phyloP scores from a whole-genome alignment of 2,888 invertebrate genomes.

The Drosophila trichaetosa region DNA sequence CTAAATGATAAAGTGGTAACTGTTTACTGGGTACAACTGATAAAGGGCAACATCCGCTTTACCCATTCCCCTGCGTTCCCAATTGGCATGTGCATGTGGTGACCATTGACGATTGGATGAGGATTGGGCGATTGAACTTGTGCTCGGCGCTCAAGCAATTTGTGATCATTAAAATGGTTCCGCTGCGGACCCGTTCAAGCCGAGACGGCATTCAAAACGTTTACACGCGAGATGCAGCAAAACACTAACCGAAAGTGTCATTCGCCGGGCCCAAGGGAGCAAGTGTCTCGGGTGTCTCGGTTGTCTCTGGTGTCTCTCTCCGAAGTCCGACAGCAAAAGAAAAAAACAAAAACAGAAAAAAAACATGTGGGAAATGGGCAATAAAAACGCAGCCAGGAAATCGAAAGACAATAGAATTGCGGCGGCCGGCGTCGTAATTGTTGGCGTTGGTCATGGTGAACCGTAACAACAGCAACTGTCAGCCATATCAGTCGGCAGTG shows the following conservation, averaged over 20 bases:
- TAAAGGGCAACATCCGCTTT: slow-evolving; percentile 71
- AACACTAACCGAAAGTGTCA: slow-evolving; percentile 57
- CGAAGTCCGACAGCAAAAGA: slow-evolving; percentile 16
- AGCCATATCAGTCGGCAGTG: slow-evolving; percentile 21
- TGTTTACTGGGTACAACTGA: slow-evolving; percentile 33
- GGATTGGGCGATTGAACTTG: slow-evolving; percentile 55
- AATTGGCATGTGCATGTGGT: slow-evolving; percentile 55
- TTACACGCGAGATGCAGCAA: slow-evolving; percentile 11
- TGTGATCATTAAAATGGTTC: slow-evolving; percentile 76
- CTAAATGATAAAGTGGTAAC: slow-evolving; percentile 23
- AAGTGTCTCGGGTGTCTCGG: slow-evolving; percentile 8
- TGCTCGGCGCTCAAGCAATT: slow-evolving; percentile 58
- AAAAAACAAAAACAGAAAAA: background rate
- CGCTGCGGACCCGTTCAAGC: slow-evolving; percentile 40
- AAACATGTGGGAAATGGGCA: slow-evolving; percentile 76
- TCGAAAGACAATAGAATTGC: slow-evolving; percentile 79
- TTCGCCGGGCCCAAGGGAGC: slow-evolving; percentile 35
- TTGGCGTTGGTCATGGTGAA: slow-evolving; percentile 80
- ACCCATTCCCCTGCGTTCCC: slow-evolving; percentile 9
- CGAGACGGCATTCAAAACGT: slow-evolving; percentile 30
- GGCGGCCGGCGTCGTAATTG: slow-evolving; percentile 66
- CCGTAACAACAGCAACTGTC: slow-evolving; percentile 80
- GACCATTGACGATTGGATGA: slow-evolving; percentile 18
- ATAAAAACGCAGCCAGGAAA: slow-evolving; percentile 73
- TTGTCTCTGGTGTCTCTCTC: slow-evolving; percentile 30